These are phyloP conservation scores for Dreissena polymorpha DNA, from an alignment of 1,140 invertebrate species.

Conservation along the genomic window DNA sequence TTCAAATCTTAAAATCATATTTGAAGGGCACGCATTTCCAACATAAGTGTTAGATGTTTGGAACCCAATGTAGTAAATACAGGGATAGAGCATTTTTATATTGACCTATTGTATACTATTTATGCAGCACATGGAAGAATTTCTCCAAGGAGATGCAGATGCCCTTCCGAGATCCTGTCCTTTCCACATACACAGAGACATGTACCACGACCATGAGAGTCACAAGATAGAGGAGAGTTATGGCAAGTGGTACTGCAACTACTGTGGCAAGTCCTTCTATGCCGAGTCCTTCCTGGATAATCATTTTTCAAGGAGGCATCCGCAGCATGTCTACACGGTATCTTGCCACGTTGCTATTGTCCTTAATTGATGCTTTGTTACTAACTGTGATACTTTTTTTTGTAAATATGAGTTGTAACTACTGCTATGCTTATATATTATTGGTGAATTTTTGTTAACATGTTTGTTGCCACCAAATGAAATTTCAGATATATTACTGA, in stretches of 20 bases:
- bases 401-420: too few species aligned
- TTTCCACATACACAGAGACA: conserved; percentile 91
- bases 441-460: too few species aligned
- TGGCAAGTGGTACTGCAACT: conserved; percentile 93
- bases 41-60: background rate
- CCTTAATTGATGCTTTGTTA: too few species aligned
- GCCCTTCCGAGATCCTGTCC: conserved; percentile 91
- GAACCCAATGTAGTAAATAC: background rate
- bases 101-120: background rate
- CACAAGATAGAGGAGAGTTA: conserved; percentile 74
- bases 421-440: too few species aligned
- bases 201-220: conserved; percentile 89
- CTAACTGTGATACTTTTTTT: too few species aligned
- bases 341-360: conserved; percentile 47
- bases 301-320: conserved; percentile 94
- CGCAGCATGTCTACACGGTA: conserved; percentile 91
- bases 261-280: conserved; percentile 95
- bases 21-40: background rate
- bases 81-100: background rate
- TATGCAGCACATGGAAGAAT: background rate
- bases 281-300: conserved; percentile 92
- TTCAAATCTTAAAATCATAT: background rate
- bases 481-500: too few species aligned
- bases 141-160: background rate
- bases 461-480: too few species aligned